Conservation (phyloP, 1,140 invertebrate species). For the Zaprionus camerounensis region DNA sequence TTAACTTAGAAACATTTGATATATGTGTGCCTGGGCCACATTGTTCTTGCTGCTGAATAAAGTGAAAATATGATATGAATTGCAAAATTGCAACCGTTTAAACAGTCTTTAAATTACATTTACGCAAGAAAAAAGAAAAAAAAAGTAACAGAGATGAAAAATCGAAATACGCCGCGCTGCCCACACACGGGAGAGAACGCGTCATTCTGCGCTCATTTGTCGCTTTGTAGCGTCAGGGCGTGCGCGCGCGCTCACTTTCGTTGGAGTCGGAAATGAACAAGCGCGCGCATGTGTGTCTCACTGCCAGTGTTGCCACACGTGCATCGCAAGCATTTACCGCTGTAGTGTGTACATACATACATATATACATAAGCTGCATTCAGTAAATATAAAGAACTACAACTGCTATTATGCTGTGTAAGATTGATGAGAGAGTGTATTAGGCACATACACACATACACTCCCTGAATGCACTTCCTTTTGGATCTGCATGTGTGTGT, state of each 20-base stretch:
- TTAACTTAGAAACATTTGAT: not conserved
- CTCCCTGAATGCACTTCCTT: conserved; percentile 13
- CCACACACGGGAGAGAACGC: conserved; percentile 17
- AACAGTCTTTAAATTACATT: conserved; percentile 28
- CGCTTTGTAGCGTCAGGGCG: conserved; percentile 44
- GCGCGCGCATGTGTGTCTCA: conserved; percentile 20
- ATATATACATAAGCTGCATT: not conserved
- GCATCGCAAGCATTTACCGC: conserved; percentile 1
- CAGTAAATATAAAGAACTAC: conserved; percentile 16
- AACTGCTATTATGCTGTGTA: not conserved
- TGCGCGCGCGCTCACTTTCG: conserved; percentile 22
- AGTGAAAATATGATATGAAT: conserved; percentile 5
- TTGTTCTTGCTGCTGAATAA: conserved; percentile 15
- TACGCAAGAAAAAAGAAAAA: conserved; percentile 21
- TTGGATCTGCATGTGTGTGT: conserved; percentile 26
- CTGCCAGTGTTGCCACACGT: conserved; percentile 46
- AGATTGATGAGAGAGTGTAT: conserved; percentile 20
- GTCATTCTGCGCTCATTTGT: conserved; percentile 44
- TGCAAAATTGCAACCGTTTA: not conserved
- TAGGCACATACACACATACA: not conserved
- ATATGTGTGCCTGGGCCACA: not conserved
- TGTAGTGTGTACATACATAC: conserved; percentile 11
- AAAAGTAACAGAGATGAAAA: conserved; percentile 15
- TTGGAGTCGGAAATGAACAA: conserved; percentile 12
- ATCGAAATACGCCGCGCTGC: conserved; percentile 39